Base-by-base conservation (phyloP, 2,888 invertebrate genomes). In the Diaphora mendica region DNA sequence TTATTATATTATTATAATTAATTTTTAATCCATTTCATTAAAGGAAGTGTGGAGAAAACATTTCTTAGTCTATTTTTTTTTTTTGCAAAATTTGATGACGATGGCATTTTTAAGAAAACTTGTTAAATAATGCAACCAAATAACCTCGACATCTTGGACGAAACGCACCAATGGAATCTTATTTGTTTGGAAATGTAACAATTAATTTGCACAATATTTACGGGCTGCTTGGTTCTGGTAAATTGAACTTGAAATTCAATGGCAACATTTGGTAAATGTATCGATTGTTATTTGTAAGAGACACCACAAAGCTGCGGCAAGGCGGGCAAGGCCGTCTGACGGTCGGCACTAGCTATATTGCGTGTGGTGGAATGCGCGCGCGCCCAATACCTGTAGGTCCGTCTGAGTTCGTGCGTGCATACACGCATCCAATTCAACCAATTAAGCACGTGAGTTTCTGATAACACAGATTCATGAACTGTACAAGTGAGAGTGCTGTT, bases 321-420 rank as follows among this genome's bases (percentile, higher is more conserved):
- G 86, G 84, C 85, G 85, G 77, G 78, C 89, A 89, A 91, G 91
- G 92, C 81, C 91, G 86, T 77, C 76, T 72, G 83, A 80, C 82
- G 79, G 82, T 78, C 73, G 82, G 76, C 82, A 79, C 81, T 86
- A 86, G 89, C 84, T 91, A 89, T 85, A 90, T 89, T 87, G 89
- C 87, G 83, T 86, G 85, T 82, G 55, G 79, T 70, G 73, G 76
- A 77, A 87, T 76, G 82, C 85, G 88, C 89, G 85, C 87, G 87
- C 86, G 86, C 77, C 86, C 87, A 89, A 89, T 89, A 83, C 87
- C 76, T 79, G 48, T 59, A 71, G 39, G 51, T 66, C 64, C 30
- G 69, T 69, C 75, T 72, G 76, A 78, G 84, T 85, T 82, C 79
- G 85, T 84, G 85, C 87, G 86, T 82, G 86, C 82, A 76, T 85